phyloP scores from a whole-genome alignment of 2,113 vertebrate species.

The Prionailurus viverrinus region DNA sequence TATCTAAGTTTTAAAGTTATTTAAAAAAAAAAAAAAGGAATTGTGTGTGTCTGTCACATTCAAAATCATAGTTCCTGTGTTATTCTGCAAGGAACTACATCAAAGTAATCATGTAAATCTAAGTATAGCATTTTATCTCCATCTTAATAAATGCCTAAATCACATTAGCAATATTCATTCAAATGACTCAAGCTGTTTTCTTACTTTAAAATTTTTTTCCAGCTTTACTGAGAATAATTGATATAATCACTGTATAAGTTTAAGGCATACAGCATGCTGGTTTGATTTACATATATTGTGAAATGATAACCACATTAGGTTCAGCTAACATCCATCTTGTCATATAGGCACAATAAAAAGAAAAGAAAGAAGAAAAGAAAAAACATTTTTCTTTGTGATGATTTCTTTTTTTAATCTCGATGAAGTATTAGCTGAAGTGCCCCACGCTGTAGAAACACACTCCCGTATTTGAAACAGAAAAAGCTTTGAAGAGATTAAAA shows the following conservation, averaged over 20 bases:
- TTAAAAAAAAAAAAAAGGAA: background rate
- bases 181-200: background rate
- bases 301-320: background rate
- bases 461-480: background rate
- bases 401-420: background rate
- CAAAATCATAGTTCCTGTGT: background rate
- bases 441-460: background rate
- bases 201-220: background rate
- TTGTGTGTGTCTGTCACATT: background rate
- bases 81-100: background rate
- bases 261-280: background rate
- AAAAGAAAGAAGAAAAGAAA: background rate
- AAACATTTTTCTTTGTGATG: background rate
- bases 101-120: background rate
- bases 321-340: background rate
- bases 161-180: background rate
- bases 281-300: background rate
- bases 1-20: background rate
- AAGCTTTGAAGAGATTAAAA: background rate
- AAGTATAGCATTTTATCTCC: background rate
- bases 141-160: slow-evolving; percentile 12
- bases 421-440: background rate
- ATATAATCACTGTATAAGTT: background rate
- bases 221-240: background rate
- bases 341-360: background rate